A percentile compares a stretch with the other conserved stretches of the same genome.
These are phyloP conservation scores for Pristionchus fissidentatus DNA, from an alignment of 2,888 invertebrate species.

Conservation along the genomic window DNA sequence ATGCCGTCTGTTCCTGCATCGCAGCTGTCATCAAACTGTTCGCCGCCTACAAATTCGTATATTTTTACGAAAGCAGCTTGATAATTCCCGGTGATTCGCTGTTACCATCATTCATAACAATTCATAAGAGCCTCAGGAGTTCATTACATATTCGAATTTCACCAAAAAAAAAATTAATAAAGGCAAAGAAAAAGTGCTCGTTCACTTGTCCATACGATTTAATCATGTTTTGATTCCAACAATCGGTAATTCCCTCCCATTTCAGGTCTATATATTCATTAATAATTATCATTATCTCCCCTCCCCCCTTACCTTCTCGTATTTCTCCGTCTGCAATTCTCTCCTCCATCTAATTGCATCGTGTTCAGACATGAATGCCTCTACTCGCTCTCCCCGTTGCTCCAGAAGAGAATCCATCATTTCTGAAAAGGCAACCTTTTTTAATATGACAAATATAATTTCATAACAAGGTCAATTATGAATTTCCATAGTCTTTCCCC, in stretches of 20 bases:
- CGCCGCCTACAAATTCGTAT: constrained; percentile 34
- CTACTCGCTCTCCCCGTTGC: constrained; percentile 44
- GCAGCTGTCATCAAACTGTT: constrained; percentile 27
- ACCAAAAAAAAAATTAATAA: too few species aligned
- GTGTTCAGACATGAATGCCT: constrained; percentile 46
- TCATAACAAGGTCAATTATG: too few species aligned
- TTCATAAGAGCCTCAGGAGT: too few species aligned
- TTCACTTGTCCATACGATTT: too few species aligned
- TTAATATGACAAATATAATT: too few species aligned
- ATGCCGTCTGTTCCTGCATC: background rate
- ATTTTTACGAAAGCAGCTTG: too few species aligned
- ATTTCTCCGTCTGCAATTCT: constrained; percentile 44
- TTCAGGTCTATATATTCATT: too few species aligned
- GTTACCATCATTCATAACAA: too few species aligned
- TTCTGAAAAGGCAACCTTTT: constrained; percentile 33
- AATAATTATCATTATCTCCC: background rate
- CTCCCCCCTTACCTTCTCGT: constrained; percentile 11
- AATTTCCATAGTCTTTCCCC: background rate
- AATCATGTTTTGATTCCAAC: too few species aligned
- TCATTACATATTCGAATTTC: too few species aligned
- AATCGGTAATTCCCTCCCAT: background rate
- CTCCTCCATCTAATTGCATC: constrained; percentile 44
- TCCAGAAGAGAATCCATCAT: constrained; percentile 41
- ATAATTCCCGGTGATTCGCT: too few species aligned
- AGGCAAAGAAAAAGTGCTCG: too few species aligned